These are phyloP conservation scores for Mycteria americana DNA, from an alignment of 2,797 vertebrate species.

Conservation along the genomic window DNA sequence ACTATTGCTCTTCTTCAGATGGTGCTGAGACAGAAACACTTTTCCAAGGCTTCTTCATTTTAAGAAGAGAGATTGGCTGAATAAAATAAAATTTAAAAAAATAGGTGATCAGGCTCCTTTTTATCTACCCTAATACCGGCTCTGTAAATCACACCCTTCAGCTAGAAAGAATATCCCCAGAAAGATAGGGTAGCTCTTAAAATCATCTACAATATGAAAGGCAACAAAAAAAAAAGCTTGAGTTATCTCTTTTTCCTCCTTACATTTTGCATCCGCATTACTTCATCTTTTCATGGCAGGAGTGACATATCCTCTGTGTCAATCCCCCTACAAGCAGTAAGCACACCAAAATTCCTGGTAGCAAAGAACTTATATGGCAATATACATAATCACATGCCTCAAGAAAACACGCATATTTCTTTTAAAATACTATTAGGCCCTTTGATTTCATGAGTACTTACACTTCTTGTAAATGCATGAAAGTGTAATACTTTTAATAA, in stretches of 20 bases:
- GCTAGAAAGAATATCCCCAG: neutral
- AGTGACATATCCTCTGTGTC: conserved; percentile 33
- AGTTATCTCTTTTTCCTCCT: neutral
- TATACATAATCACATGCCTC: conserved; percentile 26
- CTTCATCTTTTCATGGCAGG: conserved; percentile 9
- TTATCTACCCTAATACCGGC: neutral
- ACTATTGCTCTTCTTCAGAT: neutral
- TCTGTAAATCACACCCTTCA: neutral
- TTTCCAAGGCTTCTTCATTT: neutral
- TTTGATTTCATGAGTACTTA: neutral
- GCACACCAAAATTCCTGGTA: neutral
- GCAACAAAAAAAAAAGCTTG: neutral
- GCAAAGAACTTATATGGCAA: conserved; percentile 35
- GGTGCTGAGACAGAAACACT: neutral
- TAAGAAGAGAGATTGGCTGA: neutral
- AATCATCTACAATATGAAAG: neutral
- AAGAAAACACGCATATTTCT: neutral
- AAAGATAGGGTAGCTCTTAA: neutral
- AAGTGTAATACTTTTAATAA: conserved; percentile 11
- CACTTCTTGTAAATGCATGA: conserved; percentile 11
- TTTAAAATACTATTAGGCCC: neutral
- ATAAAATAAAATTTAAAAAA: neutral
- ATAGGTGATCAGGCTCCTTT: neutral
- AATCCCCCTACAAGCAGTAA: conserved; percentile 27
- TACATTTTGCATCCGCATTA: conserved; percentile 30